phyloP scores from a whole-genome alignment of 1,140 invertebrate species.

The Cotesia chilonis region DNA sequence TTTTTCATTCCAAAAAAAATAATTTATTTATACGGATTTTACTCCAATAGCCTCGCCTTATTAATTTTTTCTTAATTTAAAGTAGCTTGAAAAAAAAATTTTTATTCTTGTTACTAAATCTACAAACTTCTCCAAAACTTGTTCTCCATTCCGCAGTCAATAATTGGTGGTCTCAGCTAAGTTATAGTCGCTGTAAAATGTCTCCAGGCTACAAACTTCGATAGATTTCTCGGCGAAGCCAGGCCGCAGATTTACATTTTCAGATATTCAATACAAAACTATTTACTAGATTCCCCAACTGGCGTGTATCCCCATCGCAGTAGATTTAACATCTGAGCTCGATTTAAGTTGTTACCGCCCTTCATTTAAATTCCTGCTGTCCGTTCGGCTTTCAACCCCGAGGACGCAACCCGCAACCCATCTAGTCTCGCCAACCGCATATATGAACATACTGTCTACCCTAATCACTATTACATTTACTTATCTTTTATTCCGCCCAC shows the following conservation, averaged over 20 bases:
- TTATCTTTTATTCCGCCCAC: too few species aligned
- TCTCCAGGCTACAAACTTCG: slow-evolving; percentile 7
- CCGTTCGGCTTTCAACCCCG: too few species aligned
- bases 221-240: background rate
- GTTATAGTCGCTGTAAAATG: background rate
- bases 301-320: background rate
- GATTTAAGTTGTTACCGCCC: background rate
- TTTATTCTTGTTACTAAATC: too few species aligned
- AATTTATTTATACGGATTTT: background rate
- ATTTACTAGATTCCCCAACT: slow-evolving; percentile 8
- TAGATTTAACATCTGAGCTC: too few species aligned
- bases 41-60: background rate
- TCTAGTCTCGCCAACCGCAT: too few species aligned
- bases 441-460: too few species aligned
- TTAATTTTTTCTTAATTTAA: background rate
- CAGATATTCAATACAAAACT: slow-evolving; percentile 33
- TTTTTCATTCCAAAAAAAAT: too few species aligned
- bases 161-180: too few species aligned
- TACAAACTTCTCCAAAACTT: too few species aligned
- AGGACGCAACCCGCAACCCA: too few species aligned
- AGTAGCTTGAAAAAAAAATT: background rate
- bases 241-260: slow-evolving; percentile 32
- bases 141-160: too few species aligned
- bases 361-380: background rate
- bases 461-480: too few species aligned